Evolutionary conservation across 2,888 invertebrate species (phyloP).

Genomic region (Tridacna gigas): DNA sequence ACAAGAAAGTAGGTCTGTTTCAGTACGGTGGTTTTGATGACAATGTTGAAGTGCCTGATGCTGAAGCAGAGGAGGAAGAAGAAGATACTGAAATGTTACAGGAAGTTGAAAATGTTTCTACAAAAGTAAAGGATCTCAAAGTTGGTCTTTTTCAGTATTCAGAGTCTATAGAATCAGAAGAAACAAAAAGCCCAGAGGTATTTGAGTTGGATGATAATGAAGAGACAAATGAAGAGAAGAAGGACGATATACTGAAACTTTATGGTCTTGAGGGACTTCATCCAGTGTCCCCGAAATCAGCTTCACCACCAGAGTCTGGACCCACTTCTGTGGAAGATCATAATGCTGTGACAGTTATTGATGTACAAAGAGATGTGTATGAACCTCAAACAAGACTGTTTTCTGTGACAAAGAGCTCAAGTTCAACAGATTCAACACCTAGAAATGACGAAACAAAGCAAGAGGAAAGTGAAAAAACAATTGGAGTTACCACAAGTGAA

Average conservation of each 20-base stretch:
- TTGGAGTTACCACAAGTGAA: background rate
- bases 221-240: constrained; percentile 37
- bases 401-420: constrained; percentile 52
- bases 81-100: background rate
- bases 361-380: constrained; percentile 62
- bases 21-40: too few relatives aligned
- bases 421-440: constrained; percentile 60
- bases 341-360: constrained; percentile 26
- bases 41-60: background rate
- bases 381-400: constrained; percentile 57
- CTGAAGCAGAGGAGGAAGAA: background rate
- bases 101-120: background rate
- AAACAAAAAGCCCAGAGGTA: constrained; percentile 43
- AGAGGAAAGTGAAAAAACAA: constrained; percentile 2
- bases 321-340: constrained; percentile 25
- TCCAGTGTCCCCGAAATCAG: constrained; percentile 52
- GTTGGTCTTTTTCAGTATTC: constrained; percentile 62
- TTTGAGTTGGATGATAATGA: constrained; percentile 48
- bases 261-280: constrained; percentile 52
- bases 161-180: constrained; percentile 13
- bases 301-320: constrained; percentile 48
- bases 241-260: constrained; percentile 53
- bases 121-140: constrained; percentile 28
- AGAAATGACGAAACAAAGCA: constrained; percentile 29
- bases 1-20: background rate